Conservation (phyloP, 53 echinoderm and acorn worm species). For the Holothuria scabra region DNA sequence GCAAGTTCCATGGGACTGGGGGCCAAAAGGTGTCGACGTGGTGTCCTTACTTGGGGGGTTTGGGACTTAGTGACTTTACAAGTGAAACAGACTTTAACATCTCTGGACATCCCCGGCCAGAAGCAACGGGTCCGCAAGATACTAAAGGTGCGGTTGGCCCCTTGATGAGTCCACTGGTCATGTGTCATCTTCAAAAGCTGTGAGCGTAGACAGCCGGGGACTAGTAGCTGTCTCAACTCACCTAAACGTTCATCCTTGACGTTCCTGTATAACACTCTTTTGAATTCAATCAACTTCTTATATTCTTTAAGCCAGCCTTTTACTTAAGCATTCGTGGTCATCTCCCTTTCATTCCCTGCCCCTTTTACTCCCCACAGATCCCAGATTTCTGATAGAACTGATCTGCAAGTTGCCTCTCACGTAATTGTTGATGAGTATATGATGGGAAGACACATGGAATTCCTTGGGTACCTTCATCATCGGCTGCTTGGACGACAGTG, state of each 20-base stretch:
- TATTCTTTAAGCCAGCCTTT: conserved; percentile 42
- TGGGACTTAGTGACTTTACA: conserved; percentile 7
- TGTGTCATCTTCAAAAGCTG: too few relatives aligned
- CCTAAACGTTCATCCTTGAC: not conserved
- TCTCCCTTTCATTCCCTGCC: conserved; percentile 56
- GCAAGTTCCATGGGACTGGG: not conserved
- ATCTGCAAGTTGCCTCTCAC: conserved; percentile 54
- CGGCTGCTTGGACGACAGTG: not conserved
- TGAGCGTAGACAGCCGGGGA: too few relatives aligned
- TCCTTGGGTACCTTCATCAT: not conserved
- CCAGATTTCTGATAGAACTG: conserved; percentile 36
- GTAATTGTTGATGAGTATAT: conserved; percentile 44
- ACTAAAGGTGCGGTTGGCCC: not conserved
- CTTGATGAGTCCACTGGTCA: conserved; percentile 43
- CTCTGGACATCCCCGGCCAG: conserved; percentile 26
- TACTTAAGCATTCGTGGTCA: not conserved
- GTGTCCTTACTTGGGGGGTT: conserved; percentile 25
- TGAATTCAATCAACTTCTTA: not conserved
- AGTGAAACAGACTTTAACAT: conserved; percentile 21
- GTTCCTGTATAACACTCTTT: conserved; percentile 45
- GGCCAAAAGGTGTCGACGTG: not conserved
- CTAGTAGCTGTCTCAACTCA: conserved; percentile 8
- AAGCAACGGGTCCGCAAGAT: conserved; percentile 33
- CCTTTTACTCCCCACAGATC: not conserved
- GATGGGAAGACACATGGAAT: conserved; percentile 60